phyloP scores from a whole-genome alignment of 2,113 vertebrate genomes.

The Chunga burmeisteri region DNA sequence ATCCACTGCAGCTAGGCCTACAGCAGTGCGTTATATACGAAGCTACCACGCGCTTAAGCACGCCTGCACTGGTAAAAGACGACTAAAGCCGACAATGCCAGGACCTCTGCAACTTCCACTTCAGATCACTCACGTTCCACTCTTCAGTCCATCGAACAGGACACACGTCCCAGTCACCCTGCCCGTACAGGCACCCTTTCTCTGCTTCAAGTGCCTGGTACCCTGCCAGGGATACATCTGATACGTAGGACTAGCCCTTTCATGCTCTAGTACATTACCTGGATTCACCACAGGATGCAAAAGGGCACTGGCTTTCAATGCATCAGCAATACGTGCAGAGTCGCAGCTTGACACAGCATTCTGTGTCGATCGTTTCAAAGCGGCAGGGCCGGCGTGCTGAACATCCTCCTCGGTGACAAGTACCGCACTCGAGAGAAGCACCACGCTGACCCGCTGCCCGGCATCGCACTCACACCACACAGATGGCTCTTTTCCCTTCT shows the following conservation, averaged over 20 bases:
- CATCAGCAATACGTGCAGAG: background rate
- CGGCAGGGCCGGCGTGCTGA: accelerated
- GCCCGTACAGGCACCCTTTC: background rate
- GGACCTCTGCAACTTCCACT: background rate
- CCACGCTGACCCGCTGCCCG: background rate
- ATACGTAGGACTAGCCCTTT: background rate
- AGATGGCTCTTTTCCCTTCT: background rate
- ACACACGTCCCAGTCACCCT: background rate
- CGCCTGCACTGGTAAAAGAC: background rate
- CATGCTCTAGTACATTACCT: background rate
- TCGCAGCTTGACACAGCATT: background rate
- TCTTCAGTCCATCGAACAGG: background rate
- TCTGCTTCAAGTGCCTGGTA: background rate
- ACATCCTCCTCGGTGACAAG: accelerated
- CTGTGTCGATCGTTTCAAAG: background rate
- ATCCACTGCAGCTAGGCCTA: background rate
- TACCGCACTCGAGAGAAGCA: accelerated
- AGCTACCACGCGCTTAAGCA: background rate
- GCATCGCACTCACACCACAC: accelerated
- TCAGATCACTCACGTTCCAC: background rate
- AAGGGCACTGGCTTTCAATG: background rate
- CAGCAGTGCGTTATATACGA: background rate
- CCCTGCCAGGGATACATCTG: background rate
- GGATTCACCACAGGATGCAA: background rate
- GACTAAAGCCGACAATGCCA: accelerated